Conservation (phyloP, 2,888 invertebrate species). For the Spilosoma lubricipeda region DNA sequence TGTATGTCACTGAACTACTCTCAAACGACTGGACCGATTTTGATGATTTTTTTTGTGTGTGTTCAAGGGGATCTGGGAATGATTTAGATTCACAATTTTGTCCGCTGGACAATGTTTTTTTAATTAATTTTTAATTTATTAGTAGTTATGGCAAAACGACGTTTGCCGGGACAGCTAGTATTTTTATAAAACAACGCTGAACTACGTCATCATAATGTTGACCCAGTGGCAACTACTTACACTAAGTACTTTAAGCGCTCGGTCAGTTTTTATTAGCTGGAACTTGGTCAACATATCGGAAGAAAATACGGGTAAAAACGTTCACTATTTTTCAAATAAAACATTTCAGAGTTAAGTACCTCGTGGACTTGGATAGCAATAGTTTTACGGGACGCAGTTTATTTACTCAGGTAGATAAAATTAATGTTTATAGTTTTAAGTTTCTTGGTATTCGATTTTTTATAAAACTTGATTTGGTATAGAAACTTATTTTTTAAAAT, state of each 20-base stretch:
- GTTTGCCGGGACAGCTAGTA: too few species aligned
- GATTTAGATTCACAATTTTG: too few species aligned
- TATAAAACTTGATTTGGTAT: neutral
- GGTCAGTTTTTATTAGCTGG: neutral
- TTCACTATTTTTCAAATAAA: slow-evolving; percentile 5
- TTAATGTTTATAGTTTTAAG: neutral
- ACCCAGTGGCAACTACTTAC: slow-evolving; percentile 2
- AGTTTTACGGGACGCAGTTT: neutral
- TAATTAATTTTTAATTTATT: too few species aligned
- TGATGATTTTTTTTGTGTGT: too few species aligned
- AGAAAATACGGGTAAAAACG: slow-evolving; percentile 5
- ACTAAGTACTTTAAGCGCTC: slow-evolving; percentile 8
- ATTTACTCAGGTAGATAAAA: neutral
- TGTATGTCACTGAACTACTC: too few species aligned
- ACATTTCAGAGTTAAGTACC: neutral
- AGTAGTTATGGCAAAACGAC: too few species aligned
- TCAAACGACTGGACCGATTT: too few species aligned
- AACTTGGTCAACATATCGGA: slow-evolving; percentile 15
- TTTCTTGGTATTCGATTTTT: neutral
- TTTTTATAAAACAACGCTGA: neutral
- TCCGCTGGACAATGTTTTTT: too few species aligned
- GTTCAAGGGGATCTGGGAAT: too few species aligned
- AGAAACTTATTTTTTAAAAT: neutral
- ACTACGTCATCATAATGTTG: neutral
- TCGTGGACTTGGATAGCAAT: neutral